phyloP scores from a whole-genome alignment of 2,888 invertebrate species.

The Meteorus cinctellus region DNA sequence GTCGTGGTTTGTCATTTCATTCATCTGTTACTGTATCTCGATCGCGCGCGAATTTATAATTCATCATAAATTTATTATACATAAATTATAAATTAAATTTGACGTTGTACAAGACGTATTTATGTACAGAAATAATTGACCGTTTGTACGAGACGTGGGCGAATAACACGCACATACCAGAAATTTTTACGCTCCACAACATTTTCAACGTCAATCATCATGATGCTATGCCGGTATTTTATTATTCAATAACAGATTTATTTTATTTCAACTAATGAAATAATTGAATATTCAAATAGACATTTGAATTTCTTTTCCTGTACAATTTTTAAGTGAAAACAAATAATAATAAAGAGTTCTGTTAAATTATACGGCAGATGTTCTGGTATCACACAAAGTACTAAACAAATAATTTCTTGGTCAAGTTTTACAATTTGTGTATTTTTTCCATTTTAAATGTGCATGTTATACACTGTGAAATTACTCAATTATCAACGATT shows the following conservation, averaged over 20 bases:
- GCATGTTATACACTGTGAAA: no score
- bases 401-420: background rate
- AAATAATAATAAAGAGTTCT: background rate
- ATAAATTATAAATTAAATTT: constrained; percentile 2
- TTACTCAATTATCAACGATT: no score
- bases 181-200: constrained; percentile 2
- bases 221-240: constrained; percentile 4
- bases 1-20: constrained; percentile 21
- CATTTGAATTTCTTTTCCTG: background rate
- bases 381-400: background rate
- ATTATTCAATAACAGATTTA: background rate
- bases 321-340: no score
- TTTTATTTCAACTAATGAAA: background rate
- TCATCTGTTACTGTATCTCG: background rate
- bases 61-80: background rate
- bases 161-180: background rate
- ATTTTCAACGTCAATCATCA: constrained; percentile 16
- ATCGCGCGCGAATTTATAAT: background rate
- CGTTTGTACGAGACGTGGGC: background rate
- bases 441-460: background rate
- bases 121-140: background rate
- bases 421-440: background rate
- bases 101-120: background rate
- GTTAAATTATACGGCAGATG: background rate
- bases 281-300: background rate